Evolutionary conservation across 2,113 vertebrate species (phyloP), one percentile per base, ranked within the genome.

Genomic region (Lagopus muta): DNA sequence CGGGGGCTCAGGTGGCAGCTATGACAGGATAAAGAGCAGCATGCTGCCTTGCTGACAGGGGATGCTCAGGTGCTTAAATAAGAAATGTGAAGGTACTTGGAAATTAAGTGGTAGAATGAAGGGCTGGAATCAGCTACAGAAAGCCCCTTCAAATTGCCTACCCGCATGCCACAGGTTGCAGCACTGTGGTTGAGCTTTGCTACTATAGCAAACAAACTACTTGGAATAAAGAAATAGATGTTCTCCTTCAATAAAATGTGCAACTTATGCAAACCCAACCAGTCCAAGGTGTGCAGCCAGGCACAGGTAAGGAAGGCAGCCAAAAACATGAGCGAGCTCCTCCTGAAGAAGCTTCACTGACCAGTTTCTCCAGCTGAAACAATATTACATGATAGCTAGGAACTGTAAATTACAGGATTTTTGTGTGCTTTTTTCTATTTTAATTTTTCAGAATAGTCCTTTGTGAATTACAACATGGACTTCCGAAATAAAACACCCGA

Each of bases 1-100:
- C 80, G 64, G 76, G 47, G 88, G 90, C 88, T 92, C 95, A 96
- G 95, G 83, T 93, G 93, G 93, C 86, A 94, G 88, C 73, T 77
- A 1, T 75, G 66, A 64, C 73, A 88, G 28, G 20, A 72, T 78
- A 78, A 90, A 86, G 88, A 70, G 91, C 42, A 78, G 45, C 45
- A 60, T 45, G 66, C 64, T 66, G 90, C 60, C 84, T 78, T 45
- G 1, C 10, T 76, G 78, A 75, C 66, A 42, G 34, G 50, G 55
- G 22, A 15, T 79, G 87, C 78, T 95, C 66, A 48, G 84, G 62
- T 75, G 83, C 69, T 92, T 15, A 43, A 16, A 25, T 21, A 86
- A 93, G 65, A 92, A 84, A 93, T 65, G 81, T 57, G 81, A 93
- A 82, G 74, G 60, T 18, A 52, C 66, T 95, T 79, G 50, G 75